Evolutionary conservation across 2,113 vertebrate genomes (phyloP).

Genomic region (Mystacornis crossleyi): DNA sequence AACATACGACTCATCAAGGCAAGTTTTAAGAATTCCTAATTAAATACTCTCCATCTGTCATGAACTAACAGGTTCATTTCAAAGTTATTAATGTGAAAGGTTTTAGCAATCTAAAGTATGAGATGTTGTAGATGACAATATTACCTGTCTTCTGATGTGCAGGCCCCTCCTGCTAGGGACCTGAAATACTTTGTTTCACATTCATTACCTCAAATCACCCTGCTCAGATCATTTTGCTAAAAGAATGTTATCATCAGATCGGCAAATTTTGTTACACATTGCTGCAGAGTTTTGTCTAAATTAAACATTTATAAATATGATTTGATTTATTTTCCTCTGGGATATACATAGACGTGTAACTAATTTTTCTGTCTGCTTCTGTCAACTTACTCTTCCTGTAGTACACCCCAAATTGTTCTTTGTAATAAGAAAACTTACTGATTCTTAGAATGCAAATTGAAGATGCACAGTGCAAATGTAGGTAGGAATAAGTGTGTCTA

Average conservation of each 20-base stretch:
- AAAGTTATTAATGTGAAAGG: neutral
- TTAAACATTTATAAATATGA: neutral
- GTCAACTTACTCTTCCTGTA: neutral
- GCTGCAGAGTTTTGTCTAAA: neutral
- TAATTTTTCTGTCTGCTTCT: neutral
- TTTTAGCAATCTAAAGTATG: neutral
- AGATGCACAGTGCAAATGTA: neutral
- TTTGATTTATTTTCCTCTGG: neutral
- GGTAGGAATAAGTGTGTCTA: neutral
- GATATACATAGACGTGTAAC: neutral
- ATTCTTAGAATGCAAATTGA: neutral
- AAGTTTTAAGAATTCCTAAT: slow-evolving; percentile 19
- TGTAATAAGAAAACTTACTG: neutral
- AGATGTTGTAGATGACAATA: neutral
- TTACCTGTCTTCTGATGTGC: neutral
- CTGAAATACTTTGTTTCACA: neutral
- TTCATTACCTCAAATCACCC: neutral
- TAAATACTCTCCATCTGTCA: neutral
- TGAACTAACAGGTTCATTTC: neutral
- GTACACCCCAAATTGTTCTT: neutral
- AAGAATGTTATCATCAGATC: neutral
- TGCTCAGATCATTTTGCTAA: neutral
- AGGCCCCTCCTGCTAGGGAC: neutral
- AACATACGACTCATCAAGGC: neutral
- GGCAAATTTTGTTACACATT: slow-evolving; percentile 45